A percentile compares a stretch with the other conserved stretches of the same genome.
Evolutionary conservation across 2,888 invertebrate species (phyloP).

Genomic region (Harpalus rubripes): DNA sequence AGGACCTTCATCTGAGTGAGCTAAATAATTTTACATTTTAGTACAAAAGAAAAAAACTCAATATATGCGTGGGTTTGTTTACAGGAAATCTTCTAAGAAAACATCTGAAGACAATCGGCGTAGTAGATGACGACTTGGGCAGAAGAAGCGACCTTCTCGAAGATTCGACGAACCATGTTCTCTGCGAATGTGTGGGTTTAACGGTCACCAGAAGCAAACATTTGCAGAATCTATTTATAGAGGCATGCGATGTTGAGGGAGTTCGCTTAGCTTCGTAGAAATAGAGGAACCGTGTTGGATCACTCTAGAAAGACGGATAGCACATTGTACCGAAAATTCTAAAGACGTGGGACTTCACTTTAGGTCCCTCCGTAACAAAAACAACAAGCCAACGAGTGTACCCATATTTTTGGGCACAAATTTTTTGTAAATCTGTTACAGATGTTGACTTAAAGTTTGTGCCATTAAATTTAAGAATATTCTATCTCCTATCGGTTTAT

Average conservation of each 20-base stretch:
- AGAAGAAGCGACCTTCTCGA: not conserved
- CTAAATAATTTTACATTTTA: not conserved
- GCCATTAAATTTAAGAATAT: too few relatives aligned
- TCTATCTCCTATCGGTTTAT: too few relatives aligned
- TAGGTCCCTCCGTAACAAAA: too few relatives aligned
- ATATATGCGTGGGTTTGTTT: not conserved
- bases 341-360: too few relatives aligned
- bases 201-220: not conserved
- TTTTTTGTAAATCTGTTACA: too few relatives aligned
- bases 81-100: not conserved
- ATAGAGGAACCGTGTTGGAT: not conserved
- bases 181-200: not conserved
- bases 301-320: too few relatives aligned
- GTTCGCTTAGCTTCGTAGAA: not conserved
- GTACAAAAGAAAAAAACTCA: not conserved
- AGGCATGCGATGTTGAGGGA: not conserved
- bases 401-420: too few relatives aligned
- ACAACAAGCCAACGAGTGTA: too few relatives aligned
- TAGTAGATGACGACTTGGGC: not conserved
- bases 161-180: not conserved
- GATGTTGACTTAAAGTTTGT: too few relatives aligned
- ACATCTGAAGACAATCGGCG: constrained; percentile 7
- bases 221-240: not conserved
- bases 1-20: not conserved
- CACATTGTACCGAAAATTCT: too few relatives aligned